Conservation (phyloP, 1,140 invertebrate species). For the Heliothis virescens region DNA sequence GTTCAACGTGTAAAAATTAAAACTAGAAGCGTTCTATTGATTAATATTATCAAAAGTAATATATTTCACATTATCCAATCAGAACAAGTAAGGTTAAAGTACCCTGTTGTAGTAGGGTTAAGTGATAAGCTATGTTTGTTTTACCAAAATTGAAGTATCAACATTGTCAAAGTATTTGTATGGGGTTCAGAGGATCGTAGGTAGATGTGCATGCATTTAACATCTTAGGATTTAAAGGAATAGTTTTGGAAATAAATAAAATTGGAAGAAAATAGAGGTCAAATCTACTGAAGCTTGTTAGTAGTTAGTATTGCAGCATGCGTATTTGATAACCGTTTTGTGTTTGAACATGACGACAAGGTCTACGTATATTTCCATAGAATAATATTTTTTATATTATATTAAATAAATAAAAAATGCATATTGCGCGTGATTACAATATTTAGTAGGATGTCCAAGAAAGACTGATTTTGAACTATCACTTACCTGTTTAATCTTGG, state of each 20-base stretch:
- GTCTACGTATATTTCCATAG: conserved; percentile 24
- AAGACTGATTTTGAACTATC: conserved; percentile 17
- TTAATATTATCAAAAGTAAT: conserved; percentile 23
- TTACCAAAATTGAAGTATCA: conserved; percentile 26
- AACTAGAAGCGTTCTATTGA: conserved; percentile 12
- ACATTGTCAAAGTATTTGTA: conserved; percentile 18
- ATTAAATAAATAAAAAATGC: not conserved
- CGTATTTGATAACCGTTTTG: conserved; percentile 23
- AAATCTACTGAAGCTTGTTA: conserved; percentile 26
- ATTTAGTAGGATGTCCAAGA: not conserved
- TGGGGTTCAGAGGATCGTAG: conserved; percentile 7
- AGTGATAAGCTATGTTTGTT: not conserved
- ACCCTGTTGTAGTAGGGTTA: conserved; percentile 19
- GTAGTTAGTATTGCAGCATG: conserved; percentile 11
- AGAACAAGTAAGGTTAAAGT: conserved; percentile 15
- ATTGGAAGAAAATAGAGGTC: conserved; percentile 3
- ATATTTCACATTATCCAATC: not conserved
- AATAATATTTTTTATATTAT: not conserved
- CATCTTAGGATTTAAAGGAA: not conserved
- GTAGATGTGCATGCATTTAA: conserved; percentile 13
- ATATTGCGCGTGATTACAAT: too few relatives aligned
- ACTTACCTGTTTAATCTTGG: conserved; percentile 5
- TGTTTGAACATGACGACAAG: conserved; percentile 37
- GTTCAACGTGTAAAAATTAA: conserved; percentile 31
- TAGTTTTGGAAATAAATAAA: not conserved